Evolutionary conservation across 1,140 invertebrate species (phyloP), one percentile per base, ranked within the genome.

Genomic region (Drosophila ohnishii): DNA sequence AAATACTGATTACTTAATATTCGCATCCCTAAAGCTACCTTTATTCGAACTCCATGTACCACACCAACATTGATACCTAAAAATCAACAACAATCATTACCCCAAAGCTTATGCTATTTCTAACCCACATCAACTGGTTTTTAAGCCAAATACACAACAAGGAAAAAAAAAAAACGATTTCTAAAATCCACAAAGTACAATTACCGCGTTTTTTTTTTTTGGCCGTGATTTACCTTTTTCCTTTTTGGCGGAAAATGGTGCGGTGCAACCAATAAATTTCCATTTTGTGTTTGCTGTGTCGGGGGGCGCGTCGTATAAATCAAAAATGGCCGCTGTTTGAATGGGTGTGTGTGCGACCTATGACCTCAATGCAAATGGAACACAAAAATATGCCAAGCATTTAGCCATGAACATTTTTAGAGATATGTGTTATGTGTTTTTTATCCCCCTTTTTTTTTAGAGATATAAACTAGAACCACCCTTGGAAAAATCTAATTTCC

Each of bases 331-430:
- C 40, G 28, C 35, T 25, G 28, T 35, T 28, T 28, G 25, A 28
- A 28, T 28, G 25, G 25, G 39, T 45, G 59, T 63, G 63, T 25
- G 47, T 71, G 34, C 50, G 56, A 76, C 73, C 73, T 76, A 76
- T 76, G 73, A 76, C 62, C 73, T 60, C 73, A 50, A 83, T 82
- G 72, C 75, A 87, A 87, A 87, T 87, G 80, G 65, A 73, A 82
- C 76, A 71, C 71, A 78, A 79, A 87, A 87, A 87, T 88, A 83
- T 74, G 76, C 67, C 84, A 83, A 77, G 75, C 83, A 83, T 86
- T 86, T 85, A 67, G 65, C 75, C 35, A 16, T 28, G 64, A 48
- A 30, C 34, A 50, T 61, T 66, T 79, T 70, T 80, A 75, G 39
- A 63, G 25, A 66, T 59, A 47, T 71, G 30, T 58, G 47, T 50